These are phyloP conservation scores for Leucozona laternaria DNA, from an alignment of 2,888 invertebrate genomes.

Conservation along the genomic window DNA sequence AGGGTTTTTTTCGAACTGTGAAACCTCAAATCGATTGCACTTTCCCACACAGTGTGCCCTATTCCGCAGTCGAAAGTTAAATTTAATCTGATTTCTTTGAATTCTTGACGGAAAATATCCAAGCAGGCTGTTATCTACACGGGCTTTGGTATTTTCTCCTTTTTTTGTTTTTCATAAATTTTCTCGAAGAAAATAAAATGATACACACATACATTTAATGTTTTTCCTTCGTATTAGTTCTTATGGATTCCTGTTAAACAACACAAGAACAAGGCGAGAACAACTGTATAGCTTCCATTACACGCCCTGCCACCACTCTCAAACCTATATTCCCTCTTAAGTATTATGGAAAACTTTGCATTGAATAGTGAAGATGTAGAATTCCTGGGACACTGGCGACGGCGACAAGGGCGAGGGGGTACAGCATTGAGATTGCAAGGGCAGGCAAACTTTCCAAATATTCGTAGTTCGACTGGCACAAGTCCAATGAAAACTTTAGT, in stretches of 20 bases:
- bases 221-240: constrained; percentile 51
- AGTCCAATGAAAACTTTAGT: constrained; percentile 75
- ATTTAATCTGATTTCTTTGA: constrained; percentile 65
- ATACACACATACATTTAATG: constrained; percentile 25
- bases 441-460: constrained; percentile 72
- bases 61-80: constrained; percentile 64
- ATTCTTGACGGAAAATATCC: constrained; percentile 46
- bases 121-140: constrained; percentile 40
- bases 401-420: neutral
- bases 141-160: constrained; percentile 33
- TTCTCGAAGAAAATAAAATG: neutral
- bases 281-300: constrained; percentile 62
- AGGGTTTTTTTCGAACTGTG: neutral
- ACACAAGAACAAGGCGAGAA: constrained; percentile 71
- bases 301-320: constrained; percentile 19
- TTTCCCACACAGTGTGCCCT: constrained; percentile 54
- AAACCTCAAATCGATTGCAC: constrained; percentile 71
- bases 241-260: constrained; percentile 73
- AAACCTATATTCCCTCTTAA: constrained; percentile 25
- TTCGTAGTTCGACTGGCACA: constrained; percentile 75
- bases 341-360: constrained; percentile 69
- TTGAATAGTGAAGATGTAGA: constrained; percentile 40
- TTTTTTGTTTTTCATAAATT: constrained; percentile 47
- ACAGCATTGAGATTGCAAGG: constrained; percentile 15
- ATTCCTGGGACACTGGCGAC: constrained; percentile 3